These are phyloP conservation scores for Melanargia galathea DNA, from an alignment of 2,888 invertebrate species.

Conservation along the genomic window DNA sequence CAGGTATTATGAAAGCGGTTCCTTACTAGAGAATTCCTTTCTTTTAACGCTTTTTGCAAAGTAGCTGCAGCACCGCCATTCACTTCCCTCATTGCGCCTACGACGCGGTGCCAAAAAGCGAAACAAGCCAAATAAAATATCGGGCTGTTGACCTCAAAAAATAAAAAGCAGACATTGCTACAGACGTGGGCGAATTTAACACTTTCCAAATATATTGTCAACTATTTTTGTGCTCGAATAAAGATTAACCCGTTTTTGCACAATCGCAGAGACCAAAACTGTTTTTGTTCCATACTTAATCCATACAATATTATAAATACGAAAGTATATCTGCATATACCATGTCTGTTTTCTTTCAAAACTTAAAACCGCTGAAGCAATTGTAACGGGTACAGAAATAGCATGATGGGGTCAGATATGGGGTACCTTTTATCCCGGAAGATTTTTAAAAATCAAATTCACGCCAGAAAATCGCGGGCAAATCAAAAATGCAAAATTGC, in stretches of 20 bases:
- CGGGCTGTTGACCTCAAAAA: slow-evolving; percentile 44
- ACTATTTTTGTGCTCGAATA: slow-evolving; percentile 12
- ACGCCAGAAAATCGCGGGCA: too few species aligned
- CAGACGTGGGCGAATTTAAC: slow-evolving; percentile 30
- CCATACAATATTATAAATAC: too few species aligned
- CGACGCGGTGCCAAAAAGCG: slow-evolving; percentile 31
- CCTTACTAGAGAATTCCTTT: not conserved
- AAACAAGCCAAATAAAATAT: slow-evolving; percentile 35
- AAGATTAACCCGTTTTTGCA: not conserved
- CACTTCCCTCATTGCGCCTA: slow-evolving; percentile 12
- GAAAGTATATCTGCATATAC: too few species aligned
- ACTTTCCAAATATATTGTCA: slow-evolving; percentile 23
- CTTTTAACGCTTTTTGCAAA: not conserved
- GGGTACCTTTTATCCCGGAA: too few species aligned
- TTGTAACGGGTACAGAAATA: too few species aligned
- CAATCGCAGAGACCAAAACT: not conserved
- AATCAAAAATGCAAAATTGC: too few species aligned
- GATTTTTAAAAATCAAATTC: too few species aligned
- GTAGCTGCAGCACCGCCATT: slow-evolving; percentile 8
- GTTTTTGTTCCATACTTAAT: too few species aligned
- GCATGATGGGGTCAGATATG: too few species aligned
- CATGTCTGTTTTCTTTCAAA: too few species aligned
- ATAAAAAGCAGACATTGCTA: slow-evolving; percentile 36
- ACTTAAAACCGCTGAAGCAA: too few species aligned
- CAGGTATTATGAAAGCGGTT: not conserved